phyloP scores from a whole-genome alignment of 2,113 vertebrate species.

The Apaloderma vittatum region DNA sequence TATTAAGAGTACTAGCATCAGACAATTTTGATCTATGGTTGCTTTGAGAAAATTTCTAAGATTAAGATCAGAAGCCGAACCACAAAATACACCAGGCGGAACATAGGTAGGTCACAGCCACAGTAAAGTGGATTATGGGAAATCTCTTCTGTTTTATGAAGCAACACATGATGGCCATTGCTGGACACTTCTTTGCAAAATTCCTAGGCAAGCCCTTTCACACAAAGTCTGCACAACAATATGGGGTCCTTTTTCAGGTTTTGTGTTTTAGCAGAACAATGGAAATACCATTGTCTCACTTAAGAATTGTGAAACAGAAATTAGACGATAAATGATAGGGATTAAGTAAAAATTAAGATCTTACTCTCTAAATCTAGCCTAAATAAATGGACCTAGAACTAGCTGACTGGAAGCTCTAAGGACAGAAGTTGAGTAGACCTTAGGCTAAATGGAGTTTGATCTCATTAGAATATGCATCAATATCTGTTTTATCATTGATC shows the following conservation, averaged over 20 bases:
- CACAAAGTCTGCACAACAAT: not conserved
- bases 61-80: not conserved
- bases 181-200: not conserved
- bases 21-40: not conserved
- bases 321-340: not conserved
- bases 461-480: not conserved
- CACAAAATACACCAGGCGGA: not conserved
- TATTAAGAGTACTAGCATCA: not conserved
- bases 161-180: not conserved
- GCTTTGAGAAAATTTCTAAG: not conserved
- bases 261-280: not conserved
- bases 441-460: not conserved
- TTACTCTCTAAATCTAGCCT: not conserved
- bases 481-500: not conserved
- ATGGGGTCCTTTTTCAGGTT: not conserved
- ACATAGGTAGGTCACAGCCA: not conserved
- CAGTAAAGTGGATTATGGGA: not conserved
- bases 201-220: not conserved
- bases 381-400: not conserved
- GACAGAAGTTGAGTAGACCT: not conserved
- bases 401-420: not conserved
- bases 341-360: not conserved
- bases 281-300: not conserved
- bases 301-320: not conserved
- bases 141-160: not conserved